Evolutionary conservation across 2,797 vertebrate species (phyloP).

Genomic region (Pachyuromys duprasi): DNA sequence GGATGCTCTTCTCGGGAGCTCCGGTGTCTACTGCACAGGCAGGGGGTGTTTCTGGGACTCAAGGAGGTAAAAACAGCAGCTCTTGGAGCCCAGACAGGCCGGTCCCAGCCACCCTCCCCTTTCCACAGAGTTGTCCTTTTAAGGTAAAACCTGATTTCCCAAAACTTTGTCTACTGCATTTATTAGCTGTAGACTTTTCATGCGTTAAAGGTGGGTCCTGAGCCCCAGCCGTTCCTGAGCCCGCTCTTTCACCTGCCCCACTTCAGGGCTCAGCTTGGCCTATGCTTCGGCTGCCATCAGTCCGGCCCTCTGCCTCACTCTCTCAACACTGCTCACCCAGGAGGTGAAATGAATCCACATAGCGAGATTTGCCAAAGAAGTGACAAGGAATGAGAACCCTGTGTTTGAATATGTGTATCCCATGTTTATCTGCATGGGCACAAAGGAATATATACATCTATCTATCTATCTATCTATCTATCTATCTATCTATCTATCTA

Average conservation of each 20-base stretch:
- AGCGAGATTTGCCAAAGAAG: not conserved
- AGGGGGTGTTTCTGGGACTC: not conserved
- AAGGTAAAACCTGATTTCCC: not conserved
- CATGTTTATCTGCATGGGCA: no score
- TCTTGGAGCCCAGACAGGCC: not conserved
- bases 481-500: no score
- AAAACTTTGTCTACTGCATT: not conserved
- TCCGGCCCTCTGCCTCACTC: not conserved
- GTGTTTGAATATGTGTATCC: no score
- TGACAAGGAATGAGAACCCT: no score
- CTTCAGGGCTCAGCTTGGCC: not conserved
- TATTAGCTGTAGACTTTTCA: not conserved
- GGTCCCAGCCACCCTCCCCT: not conserved
- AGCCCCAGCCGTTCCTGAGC: accelerated
- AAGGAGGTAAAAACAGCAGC: conserved; percentile 46
- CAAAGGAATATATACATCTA: not conserved
- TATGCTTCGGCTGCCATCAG: not conserved
- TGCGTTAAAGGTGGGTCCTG: accelerated
- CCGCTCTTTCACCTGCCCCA: not conserved
- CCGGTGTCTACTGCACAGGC: not conserved
- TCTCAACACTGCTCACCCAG: not conserved
- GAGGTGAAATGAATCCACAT: no score
- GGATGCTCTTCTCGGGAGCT: conserved; percentile 18
- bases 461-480: no score
- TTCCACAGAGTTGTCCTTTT: not conserved